Conservation (phyloP, 2,113 vertebrate species). For the Pycnonotus jocosus region DNA sequence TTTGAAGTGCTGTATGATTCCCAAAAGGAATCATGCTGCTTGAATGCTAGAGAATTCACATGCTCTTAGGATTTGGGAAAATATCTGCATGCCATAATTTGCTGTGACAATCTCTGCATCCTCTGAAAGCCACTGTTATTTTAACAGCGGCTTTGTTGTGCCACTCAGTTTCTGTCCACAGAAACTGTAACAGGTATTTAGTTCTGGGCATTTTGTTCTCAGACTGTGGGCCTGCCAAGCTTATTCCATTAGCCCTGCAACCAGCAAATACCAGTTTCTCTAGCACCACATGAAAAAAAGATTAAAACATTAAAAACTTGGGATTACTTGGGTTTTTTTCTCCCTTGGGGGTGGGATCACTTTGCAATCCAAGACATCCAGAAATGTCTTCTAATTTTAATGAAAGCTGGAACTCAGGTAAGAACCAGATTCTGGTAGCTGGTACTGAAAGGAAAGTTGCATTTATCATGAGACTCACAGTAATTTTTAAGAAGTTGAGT, state of each 20-base stretch:
- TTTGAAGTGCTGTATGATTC: background rate
- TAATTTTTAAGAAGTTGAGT: background rate
- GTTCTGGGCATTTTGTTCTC: background rate
- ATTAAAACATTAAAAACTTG: background rate
- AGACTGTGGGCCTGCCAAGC: background rate
- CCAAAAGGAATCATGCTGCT: background rate
- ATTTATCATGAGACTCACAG: background rate
- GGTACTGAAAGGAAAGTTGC: background rate
- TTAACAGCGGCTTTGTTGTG: background rate
- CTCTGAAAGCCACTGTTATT: background rate
- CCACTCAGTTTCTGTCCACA: background rate
- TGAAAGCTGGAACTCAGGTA: background rate
- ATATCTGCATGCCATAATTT: background rate
- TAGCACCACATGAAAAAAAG: background rate
- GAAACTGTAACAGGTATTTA: background rate
- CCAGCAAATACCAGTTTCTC: background rate
- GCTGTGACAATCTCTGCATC: background rate
- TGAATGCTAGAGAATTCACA: background rate
- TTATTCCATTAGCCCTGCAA: background rate
- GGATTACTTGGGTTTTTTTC: background rate
- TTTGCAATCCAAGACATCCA: background rate
- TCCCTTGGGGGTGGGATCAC: background rate
- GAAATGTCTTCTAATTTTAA: background rate
- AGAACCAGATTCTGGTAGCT: background rate
- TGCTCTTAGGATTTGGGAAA: background rate